phyloP scores from a whole-genome alignment of 92 coral and sea anemone species.

The Desmophyllum pertusum region DNA sequence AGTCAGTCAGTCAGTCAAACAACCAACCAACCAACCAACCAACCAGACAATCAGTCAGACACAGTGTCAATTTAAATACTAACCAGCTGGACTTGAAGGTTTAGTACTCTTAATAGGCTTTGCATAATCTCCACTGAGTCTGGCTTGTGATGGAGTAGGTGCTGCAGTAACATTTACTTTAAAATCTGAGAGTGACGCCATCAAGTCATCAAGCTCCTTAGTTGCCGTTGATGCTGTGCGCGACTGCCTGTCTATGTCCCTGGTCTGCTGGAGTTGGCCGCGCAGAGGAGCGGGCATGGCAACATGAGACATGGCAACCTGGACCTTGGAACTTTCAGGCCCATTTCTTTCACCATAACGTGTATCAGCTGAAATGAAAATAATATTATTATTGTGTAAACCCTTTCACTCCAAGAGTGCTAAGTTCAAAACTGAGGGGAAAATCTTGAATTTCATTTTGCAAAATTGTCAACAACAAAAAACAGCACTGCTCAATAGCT shows the following conservation, averaged over 20 bases:
- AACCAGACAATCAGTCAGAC: too few relatives aligned
- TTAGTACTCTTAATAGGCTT: constrained; percentile 88
- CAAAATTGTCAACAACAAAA: too few relatives aligned
- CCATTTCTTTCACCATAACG: constrained; percentile 47
- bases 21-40: too few relatives aligned
- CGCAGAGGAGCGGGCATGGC: constrained; percentile 53
- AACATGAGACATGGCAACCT: constrained; percentile 46
- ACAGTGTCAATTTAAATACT: not conserved
- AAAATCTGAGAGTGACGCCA: constrained; percentile 99
- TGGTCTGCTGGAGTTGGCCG: constrained; percentile 58
- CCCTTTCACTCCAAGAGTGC: too few relatives aligned
- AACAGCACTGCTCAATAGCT: too few relatives aligned
- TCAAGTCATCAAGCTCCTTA: constrained; percentile 93
- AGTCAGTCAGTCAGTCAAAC: too few relatives aligned
- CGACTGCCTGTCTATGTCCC: constrained; percentile 61
- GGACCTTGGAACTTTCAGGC: constrained; percentile 45
- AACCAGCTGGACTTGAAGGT: constrained; percentile 47
- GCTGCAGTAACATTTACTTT: constrained; percentile 93
- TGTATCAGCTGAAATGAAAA: not conserved
- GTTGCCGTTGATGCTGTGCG: constrained; percentile 98
- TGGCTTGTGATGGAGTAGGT: constrained; percentile 73
- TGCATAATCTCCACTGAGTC: constrained; percentile 96
- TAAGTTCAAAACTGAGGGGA: too few relatives aligned
- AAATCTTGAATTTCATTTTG: too few relatives aligned
- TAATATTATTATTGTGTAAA: too few relatives aligned